Conservation (phyloP, 2,797 vertebrate species). For the Oryzias sinensis region DNA sequence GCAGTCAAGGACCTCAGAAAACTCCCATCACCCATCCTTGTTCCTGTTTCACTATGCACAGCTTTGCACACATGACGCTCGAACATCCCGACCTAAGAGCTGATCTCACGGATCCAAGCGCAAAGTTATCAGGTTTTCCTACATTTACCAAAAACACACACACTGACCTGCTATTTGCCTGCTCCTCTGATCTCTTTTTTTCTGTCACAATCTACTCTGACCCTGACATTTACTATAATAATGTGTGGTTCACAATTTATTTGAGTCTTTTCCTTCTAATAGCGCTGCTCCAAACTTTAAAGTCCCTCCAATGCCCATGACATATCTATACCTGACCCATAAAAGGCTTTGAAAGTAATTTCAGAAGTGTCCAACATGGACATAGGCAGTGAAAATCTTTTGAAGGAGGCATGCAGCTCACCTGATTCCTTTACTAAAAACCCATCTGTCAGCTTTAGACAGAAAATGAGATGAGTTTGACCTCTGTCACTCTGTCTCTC, state of each 20-base stretch:
- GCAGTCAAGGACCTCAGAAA: constrained; percentile 21
- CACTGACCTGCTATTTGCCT: constrained; percentile 18
- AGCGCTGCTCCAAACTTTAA: background rate
- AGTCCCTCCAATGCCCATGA: background rate
- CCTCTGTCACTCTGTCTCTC: background rate
- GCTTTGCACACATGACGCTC: constrained; percentile 13
- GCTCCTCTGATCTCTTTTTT: background rate
- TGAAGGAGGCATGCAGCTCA: constrained; percentile 5
- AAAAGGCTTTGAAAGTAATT: constrained; percentile 2
- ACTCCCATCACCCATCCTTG: constrained; percentile 44
- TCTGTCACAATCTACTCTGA: background rate
- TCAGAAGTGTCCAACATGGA: background rate
- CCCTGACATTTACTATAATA: background rate
- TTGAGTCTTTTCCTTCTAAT: background rate
- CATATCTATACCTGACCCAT: background rate
- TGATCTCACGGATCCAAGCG: constrained; percentile 18
- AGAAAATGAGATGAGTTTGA: constrained; percentile 14
- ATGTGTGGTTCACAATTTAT: background rate
- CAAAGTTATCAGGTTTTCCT: constrained; percentile 31
- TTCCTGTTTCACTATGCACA: constrained; percentile 25
- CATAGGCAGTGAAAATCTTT: constrained; percentile 21
- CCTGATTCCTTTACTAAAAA: constrained; percentile 16
- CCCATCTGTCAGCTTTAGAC: constrained; percentile 22
- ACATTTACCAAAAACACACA: constrained; percentile 32
- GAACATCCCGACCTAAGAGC: constrained; percentile 31